Evolutionary conservation across 1,140 invertebrate species (phyloP).

Genomic region (Alviniconcha marisindica): DNA sequence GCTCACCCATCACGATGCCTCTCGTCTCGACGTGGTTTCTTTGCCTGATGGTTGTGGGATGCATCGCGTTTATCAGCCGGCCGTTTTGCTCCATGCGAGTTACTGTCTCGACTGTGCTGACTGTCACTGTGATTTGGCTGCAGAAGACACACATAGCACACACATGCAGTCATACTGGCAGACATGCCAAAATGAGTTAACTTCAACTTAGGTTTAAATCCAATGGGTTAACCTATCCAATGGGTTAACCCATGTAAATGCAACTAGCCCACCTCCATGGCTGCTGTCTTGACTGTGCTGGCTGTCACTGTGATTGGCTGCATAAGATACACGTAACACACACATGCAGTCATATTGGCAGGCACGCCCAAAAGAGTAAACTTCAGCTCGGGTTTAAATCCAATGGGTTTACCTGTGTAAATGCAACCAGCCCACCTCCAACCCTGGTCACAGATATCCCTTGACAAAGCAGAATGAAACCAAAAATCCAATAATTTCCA

Average conservation of each 20-base stretch:
- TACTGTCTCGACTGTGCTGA: slow-evolving; percentile 28
- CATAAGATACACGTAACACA: background rate
- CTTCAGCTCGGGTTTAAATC: too few relatives aligned
- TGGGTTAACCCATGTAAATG: too few relatives aligned
- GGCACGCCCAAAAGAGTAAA: background rate
- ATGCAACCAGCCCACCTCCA: too few relatives aligned
- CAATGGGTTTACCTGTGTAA: too few relatives aligned
- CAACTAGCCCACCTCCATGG: too few relatives aligned
- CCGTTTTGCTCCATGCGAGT: slow-evolving; percentile 40
- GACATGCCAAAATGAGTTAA: background rate
- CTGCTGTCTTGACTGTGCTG: too few relatives aligned
- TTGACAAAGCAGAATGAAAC: too few relatives aligned
- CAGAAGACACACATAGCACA: background rate
- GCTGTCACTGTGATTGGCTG: too few relatives aligned
- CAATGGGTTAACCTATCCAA: too few relatives aligned
- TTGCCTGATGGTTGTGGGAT: slow-evolving; percentile 29
- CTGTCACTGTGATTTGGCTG: slow-evolving; percentile 25
- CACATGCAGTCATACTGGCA: background rate
- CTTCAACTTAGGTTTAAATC: background rate
- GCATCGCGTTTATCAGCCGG: slow-evolving; percentile 16
- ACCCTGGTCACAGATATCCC: too few relatives aligned
- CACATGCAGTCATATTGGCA: background rate
- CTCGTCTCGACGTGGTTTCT: slow-evolving; percentile 23
- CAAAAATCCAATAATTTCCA: too few relatives aligned
- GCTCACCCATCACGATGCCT: slow-evolving; percentile 19